phyloP scores from a whole-genome alignment of 2,888 invertebrate species.

The Thelaira solivaga region DNA sequence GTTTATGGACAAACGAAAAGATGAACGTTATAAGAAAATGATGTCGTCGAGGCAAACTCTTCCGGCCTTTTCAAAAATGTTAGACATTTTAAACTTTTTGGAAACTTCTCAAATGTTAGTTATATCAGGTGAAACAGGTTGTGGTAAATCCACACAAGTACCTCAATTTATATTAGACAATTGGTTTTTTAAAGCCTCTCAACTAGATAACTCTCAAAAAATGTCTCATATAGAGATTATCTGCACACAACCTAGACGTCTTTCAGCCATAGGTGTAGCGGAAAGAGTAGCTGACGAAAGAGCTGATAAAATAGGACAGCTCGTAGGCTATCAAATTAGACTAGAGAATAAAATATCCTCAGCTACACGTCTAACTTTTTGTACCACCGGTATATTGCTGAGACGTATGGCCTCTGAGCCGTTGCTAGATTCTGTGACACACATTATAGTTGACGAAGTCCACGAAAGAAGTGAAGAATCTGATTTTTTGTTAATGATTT shows the following conservation, averaged over 20 bases:
- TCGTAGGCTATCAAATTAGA: constrained; percentile 84
- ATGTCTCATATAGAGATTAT: constrained; percentile 87
- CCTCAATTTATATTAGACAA: constrained; percentile 95
- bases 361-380: constrained; percentile 90
- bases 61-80: constrained; percentile 85
- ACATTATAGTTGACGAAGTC: constrained; percentile 93
- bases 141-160: constrained; percentile 92
- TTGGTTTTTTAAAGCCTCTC: constrained; percentile 80
- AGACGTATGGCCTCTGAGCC: constrained; percentile 89
- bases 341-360: constrained; percentile 87
- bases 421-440: constrained; percentile 85
- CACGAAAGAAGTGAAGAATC: constrained; percentile 94
- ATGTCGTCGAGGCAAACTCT: constrained; percentile 81
- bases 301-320: constrained; percentile 80
- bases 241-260: constrained; percentile 93
- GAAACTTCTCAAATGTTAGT: constrained; percentile 80
- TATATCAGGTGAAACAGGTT: constrained; percentile 90
- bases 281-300: constrained; percentile 94
- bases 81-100: constrained; percentile 83
- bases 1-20: constrained; percentile 81
- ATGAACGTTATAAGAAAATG: constrained; percentile 83
- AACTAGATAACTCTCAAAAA: constrained; percentile 71
- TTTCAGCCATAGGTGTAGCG: constrained; percentile 94
- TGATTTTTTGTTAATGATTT: constrained; percentile 90
- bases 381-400: constrained; percentile 94